Evolutionary conservation across 2,113 vertebrate species (phyloP).

Genomic region (Manacus vitellinus): DNA sequence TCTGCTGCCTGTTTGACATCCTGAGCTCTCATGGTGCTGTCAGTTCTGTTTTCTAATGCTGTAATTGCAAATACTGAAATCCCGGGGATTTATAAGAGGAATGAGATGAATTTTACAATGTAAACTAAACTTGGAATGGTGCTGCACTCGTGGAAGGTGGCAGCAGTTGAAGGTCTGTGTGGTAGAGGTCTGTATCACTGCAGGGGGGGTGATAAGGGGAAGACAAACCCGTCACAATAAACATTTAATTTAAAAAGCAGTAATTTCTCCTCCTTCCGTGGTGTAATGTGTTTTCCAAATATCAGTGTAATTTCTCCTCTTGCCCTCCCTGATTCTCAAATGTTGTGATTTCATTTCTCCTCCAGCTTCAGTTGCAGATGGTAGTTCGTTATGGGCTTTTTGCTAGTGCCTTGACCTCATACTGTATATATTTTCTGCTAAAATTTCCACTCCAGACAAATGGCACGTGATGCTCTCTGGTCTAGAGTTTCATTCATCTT

Average conservation of each 20-base stretch:
- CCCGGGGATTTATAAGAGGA: neutral
- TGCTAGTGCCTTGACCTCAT: neutral
- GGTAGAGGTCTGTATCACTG: neutral
- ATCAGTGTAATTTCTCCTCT: neutral
- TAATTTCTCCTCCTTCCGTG: neutral
- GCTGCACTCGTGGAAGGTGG: neutral
- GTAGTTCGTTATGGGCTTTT: neutral
- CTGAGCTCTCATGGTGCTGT: conserved; percentile 35
- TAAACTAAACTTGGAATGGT: neutral
- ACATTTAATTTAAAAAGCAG: neutral
- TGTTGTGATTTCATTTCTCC: neutral
- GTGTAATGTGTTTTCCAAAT: neutral
- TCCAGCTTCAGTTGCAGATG: neutral
- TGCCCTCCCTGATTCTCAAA: neutral
- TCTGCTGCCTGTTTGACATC: conserved; percentile 30
- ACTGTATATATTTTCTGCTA: neutral
- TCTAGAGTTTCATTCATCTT: neutral
- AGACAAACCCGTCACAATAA: neutral
- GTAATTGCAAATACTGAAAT: conserved; percentile 17
- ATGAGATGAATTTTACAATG: neutral
- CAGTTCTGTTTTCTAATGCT: conserved; percentile 26
- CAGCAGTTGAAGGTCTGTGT: neutral
- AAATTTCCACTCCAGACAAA: neutral
- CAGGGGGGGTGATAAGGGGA: neutral
- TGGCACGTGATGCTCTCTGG: neutral